Percentiles rank a stretch among this genome's conserved stretches.
phyloP scores from a whole-genome alignment of 2,797 vertebrate genomes.

The Apodemus agrarius region DNA sequence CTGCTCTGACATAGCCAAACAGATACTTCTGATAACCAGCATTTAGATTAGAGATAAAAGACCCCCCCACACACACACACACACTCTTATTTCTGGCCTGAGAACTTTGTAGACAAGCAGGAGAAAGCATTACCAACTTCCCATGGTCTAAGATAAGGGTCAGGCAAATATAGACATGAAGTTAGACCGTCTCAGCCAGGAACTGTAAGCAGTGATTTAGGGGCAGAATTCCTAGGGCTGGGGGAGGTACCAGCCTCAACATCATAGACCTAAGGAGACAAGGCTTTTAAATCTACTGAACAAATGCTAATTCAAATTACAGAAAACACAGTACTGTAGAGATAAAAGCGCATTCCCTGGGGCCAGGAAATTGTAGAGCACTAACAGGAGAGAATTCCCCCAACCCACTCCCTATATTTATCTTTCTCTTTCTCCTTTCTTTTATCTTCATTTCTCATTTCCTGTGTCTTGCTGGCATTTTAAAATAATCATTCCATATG shows the following conservation, averaged over 20 bases:
- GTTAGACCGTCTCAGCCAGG: slow-evolving; percentile 6
- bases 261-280: slow-evolving; percentile 61
- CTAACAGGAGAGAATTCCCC: slow-evolving; percentile 67
- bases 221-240: slow-evolving; percentile 63
- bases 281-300: slow-evolving; percentile 72
- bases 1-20: not conserved
- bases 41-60: slow-evolving; percentile 55
- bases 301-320: slow-evolving; percentile 76
- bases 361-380: slow-evolving; percentile 75
- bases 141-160: slow-evolving; percentile 47
- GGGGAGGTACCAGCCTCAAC: not conserved
- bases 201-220: slow-evolving; percentile 61
- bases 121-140: slow-evolving; percentile 53
- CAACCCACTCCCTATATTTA: slow-evolving; percentile 57
- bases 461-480: slow-evolving; percentile 65
- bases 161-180: slow-evolving; percentile 43
- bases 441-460: slow-evolving; percentile 74
- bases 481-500: slow-evolving; percentile 56
- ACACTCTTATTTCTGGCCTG: not conserved
- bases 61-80: not conserved
- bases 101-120: slow-evolving; percentile 34
- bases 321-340: slow-evolving; percentile 70
- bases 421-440: slow-evolving; percentile 64
- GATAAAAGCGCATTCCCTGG: slow-evolving; percentile 77
- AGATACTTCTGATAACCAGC: not conserved